Percentiles rank a stretch among this genome's conserved stretches.
These are phyloP conservation scores for Cliona cf. orientalis DNA, from an alignment of 37 sponge, comb jelly and placozoan species.

Conservation along the genomic window DNA sequence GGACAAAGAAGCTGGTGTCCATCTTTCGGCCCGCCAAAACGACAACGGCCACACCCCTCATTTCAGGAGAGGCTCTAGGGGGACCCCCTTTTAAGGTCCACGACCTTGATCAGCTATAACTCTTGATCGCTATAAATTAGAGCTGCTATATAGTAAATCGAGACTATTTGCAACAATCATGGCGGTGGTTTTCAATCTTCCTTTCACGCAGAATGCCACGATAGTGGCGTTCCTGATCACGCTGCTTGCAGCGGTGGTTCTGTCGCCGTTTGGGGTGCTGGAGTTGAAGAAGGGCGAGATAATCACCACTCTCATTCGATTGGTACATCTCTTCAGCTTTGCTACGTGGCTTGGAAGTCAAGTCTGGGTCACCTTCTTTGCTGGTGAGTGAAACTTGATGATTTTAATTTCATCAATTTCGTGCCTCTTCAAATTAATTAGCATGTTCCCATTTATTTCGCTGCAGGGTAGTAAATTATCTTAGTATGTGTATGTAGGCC, in stretches of 20 bases:
- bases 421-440: neutral
- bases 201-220: constrained; percentile 54
- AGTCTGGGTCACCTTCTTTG: constrained; percentile 76
- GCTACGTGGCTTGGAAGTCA: constrained; percentile 57
- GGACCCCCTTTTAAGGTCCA: neutral
- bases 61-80: too few relatives aligned
- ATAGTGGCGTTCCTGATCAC: constrained; percentile 51
- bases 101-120: neutral
- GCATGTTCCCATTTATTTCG: neutral
- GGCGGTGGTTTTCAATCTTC: constrained; percentile 55
- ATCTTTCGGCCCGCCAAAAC: neutral
- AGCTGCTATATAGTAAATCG: neutral
- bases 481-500: neutral
- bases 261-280: constrained; percentile 3
- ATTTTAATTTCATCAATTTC: neutral
- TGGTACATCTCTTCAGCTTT: constrained; percentile 38
- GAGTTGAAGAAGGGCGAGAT: neutral
- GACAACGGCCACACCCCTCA: neutral
- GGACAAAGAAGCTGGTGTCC: neutral
- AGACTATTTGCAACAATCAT: constrained; percentile 20
- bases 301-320: neutral
- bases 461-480: neutral
- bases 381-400: constrained; percentile 40
- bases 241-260: constrained; percentile 20
- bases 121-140: neutral